Evolutionary conservation across 2,797 vertebrate species (phyloP), one percentile per base, ranked within the genome.

Genomic region (Halcyon leucocephala): DNA sequence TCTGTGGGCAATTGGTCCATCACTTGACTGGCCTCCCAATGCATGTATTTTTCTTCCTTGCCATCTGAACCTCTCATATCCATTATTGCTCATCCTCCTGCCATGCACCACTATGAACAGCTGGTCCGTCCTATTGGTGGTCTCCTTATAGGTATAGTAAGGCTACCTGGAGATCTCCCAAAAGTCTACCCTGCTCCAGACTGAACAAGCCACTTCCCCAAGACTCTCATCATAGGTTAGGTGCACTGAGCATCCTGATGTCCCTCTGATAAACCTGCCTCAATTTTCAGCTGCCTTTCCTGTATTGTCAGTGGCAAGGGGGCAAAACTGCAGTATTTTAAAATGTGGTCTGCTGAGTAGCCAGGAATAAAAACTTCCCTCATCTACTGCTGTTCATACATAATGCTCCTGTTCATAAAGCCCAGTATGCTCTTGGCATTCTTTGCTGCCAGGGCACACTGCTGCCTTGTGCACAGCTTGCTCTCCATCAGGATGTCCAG

Each of bases 291-390:
- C 12, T 0, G 0, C 31, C 51, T 49, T 72, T 33, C 15, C 26
- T 6, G 1, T 24, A 39, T 1, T 44, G 37, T 2, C 2, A 33
- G 2, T 3, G 5, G 10, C 7, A 7, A 9, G 12, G 8, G 18
- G 3, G 6, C 8, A 87, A 83, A 77, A 51, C 2, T 35, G 14
- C 29, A 62, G 42, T 51, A 62, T 70, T 87, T 72, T 25, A 70
- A 12, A n/a, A n/a, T 48, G 7, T 10, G 24, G 8, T 77, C 10
- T 70, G 29, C 28, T 28, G 29, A 55, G 33, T 5, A 90, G 13
- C 22, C 46, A 5, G 9, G 9, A 3, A 80, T 31, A 31, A 85
- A 66, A 49, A 21, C 21, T 72, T 70, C 58, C 18, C 57, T 80
- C 5, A n/a, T 39, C 39, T 82, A 58, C 28, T 66, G 46, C n/a